Evolutionary conservation across 2,888 invertebrate species (phyloP), one percentile per base, ranked within the genome.

Genomic region (Sabellastarte sp.): DNA sequence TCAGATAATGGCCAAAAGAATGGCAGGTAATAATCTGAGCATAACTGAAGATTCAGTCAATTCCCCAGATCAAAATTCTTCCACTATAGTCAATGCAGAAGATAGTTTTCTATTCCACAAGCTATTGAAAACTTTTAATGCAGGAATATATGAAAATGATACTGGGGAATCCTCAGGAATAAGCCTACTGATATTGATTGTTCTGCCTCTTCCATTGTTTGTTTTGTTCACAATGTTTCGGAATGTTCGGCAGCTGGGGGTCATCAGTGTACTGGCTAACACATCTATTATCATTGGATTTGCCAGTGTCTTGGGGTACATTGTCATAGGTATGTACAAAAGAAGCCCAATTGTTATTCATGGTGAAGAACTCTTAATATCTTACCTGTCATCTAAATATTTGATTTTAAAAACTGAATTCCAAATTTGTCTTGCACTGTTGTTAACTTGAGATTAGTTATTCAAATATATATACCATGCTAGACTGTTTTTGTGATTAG

Each of bases 231-330:
- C 79, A 0, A 69, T 78, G 29, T 72, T 82, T 26, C 72, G 77
- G 29, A 73, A 70, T 60, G 71, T 82, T 1, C 72, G 82, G 1
- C 72, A 76, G 28, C 67, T 82, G 55, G 78, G 79, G 5, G 64
- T 69, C 26, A 73, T 82, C 63, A 81, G 81, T 67, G 68, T 78
- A 1, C 50, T 76, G 1, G 82, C 82, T 3, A 78, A 81, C 66
- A 30, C 74, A 0, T 74, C 75, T 59, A 77, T 80, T 53, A 67
- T 79, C 31, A 59, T 75, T 52, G 82, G 81, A 28, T 77, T 75
- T 68, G 63, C 76, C 20, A 73, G 76, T 31, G 74, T 79, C 1
- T 60, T 79, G 28, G 61, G 63, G 15, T 79, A 73, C 60, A 64
- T 82, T 10, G 24, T 65, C 10, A 3, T 57, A 57, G 59, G 63